A percentile compares a stretch with the other conserved stretches of the same genome.
Evolutionary conservation across 2,113 vertebrate genomes (phyloP).

Genomic region (Microtus richardsoni): DNA sequence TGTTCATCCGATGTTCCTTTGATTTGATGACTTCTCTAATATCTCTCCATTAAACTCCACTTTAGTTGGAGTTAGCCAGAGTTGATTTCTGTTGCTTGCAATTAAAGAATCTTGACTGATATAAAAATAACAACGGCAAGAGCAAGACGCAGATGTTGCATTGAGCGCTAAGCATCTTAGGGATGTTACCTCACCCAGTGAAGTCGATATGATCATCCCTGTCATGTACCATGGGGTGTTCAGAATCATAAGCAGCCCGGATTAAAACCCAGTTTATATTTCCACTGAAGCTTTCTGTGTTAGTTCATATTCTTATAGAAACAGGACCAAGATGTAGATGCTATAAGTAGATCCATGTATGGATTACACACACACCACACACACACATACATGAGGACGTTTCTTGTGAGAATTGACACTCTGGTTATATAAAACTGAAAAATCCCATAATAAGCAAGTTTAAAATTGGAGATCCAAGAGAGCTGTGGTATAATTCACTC

Average conservation of each 20-base stretch:
- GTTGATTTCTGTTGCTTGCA: constrained; percentile 49
- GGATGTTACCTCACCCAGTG: background rate
- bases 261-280: background rate
- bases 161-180: background rate
- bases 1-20: constrained; percentile 17
- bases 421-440: background rate
- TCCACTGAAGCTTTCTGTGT: background rate
- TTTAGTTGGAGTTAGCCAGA: constrained; percentile 28
- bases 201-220: background rate
- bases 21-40: constrained; percentile 38
- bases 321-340: background rate
- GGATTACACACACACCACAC: background rate
- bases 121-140: constrained; percentile 50
- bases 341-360: background rate
- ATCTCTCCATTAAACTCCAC: constrained; percentile 12
- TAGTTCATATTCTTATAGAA: background rate
- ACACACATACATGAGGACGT: background rate
- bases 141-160: constrained; percentile 41
- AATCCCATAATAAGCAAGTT: background rate
- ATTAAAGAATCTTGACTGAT: constrained; percentile 52
- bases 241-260: background rate
- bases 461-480: background rate
- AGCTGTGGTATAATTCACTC: background rate
- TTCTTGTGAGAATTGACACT: background rate
- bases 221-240: background rate